These are phyloP conservation scores for Poecilia velifera DNA, from an alignment of 2,797 vertebrate genomes.

Conservation along the genomic window DNA sequence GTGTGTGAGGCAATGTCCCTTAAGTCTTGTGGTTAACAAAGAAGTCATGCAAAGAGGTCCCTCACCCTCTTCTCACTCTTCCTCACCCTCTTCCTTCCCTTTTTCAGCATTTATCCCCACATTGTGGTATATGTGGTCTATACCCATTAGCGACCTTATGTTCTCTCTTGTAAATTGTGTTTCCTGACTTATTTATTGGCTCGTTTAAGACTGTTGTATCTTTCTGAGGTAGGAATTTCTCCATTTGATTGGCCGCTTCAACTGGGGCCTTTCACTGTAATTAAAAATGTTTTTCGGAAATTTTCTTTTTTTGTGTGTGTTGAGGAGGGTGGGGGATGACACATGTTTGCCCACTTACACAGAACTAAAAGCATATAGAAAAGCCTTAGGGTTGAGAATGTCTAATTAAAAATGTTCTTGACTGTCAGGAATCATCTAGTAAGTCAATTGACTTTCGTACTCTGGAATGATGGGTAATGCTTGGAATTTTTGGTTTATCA, in stretches of 20 bases:
- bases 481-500: neutral
- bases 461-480: constrained; percentile 9
- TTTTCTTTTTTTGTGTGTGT: constrained; percentile 20
- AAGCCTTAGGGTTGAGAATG: constrained; percentile 54
- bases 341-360: constrained; percentile 42
- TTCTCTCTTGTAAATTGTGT: constrained; percentile 58
- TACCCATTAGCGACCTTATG: constrained; percentile 63
- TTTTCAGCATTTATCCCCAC: constrained; percentile 68
- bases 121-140: constrained; percentile 68
- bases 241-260: constrained; percentile 43
- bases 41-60: constrained; percentile 66
- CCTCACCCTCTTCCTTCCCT: constrained; percentile 15
- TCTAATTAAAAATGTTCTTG: constrained; percentile 42
- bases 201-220: constrained; percentile 60
- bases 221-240: constrained; percentile 38
- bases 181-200: constrained; percentile 82
- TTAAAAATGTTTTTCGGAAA: constrained; percentile 42
- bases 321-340: constrained; percentile 26
- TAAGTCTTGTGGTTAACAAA: constrained; percentile 75
- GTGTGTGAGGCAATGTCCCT: constrained; percentile 68
- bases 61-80: constrained; percentile 65
- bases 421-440: constrained; percentile 39
- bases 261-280: constrained; percentile 47
- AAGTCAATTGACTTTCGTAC: constrained; percentile 52
- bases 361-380: constrained; percentile 16